These are phyloP conservation scores for Orchesellides sinensis DNA, from an alignment of 2,888 invertebrate genomes.

Conservation along the genomic window DNA sequence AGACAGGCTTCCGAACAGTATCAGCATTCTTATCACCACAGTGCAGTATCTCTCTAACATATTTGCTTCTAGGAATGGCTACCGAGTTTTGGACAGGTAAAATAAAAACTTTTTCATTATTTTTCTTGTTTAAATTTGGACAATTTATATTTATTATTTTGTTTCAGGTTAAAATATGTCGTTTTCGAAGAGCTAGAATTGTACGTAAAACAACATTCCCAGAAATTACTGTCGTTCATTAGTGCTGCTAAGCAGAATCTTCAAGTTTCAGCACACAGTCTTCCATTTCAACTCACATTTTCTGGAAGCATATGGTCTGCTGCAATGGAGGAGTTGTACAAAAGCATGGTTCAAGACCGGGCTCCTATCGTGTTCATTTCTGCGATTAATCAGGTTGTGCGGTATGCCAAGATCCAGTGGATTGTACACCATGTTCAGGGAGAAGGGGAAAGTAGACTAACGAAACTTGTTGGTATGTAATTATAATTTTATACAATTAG, in stretches of 20 bases:
- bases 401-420: constrained; percentile 27
- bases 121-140: neutral
- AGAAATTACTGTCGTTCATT: neutral
- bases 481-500: too few relatives aligned
- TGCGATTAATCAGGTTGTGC: constrained; percentile 23
- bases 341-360: neutral
- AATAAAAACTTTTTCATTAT: neutral
- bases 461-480: neutral
- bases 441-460: neutral
- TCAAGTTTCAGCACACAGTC: neutral
- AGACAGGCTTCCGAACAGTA: constrained; percentile 16
- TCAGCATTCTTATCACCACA: constrained; percentile 16
- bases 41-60: neutral
- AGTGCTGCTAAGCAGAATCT: neutral
- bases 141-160: constrained; percentile 2
- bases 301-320: constrained; percentile 23
- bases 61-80: neutral
- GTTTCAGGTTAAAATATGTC: constrained; percentile 13
- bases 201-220: neutral
- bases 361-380: constrained; percentile 4
- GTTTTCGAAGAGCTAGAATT: constrained; percentile 41
- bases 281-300: constrained; percentile 20
- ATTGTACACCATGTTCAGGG: neutral
- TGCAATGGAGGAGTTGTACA: constrained; percentile 25
- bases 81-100: neutral